Conservation (phyloP, 2,797 vertebrate species). For the Pseudopleuronectes americanus region DNA sequence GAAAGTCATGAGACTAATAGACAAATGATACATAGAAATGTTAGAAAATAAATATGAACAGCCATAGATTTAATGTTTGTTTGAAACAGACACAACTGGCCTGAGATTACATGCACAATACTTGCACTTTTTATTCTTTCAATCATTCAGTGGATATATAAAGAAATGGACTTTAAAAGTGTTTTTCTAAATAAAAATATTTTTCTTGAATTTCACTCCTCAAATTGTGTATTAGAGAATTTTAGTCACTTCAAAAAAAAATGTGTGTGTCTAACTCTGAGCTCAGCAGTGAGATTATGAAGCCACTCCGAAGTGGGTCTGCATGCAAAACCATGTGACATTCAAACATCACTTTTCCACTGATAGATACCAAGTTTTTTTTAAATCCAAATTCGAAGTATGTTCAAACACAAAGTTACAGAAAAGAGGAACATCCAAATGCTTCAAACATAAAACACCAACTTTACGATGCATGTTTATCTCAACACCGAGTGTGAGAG, state of each 20-base stretch:
- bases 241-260: too few species aligned
- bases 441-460: neutral
- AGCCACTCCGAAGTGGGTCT: neutral
- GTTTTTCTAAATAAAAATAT: constrained; percentile 40
- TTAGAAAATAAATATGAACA: neutral
- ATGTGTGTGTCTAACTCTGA: too few species aligned
- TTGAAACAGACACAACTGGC: constrained; percentile 44
- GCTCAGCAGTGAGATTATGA: too few species aligned
- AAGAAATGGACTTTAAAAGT: neutral
- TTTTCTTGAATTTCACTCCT: neutral
- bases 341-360: too few species aligned
- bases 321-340: neutral
- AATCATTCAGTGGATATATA: constrained; percentile 8
- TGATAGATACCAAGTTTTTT: too few species aligned
- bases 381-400: neutral
- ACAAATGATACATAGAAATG: neutral
- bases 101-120: constrained; percentile 59
- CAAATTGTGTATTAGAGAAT: neutral
- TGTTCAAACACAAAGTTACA: neutral
- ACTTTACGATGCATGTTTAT: neutral
- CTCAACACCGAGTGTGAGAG: neutral
- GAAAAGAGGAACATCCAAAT: neutral
- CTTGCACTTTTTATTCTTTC: constrained; percentile 61
- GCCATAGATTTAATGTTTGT: constrained; percentile 14
- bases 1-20: constrained; percentile 8